A percentile compares a stretch with the other conserved stretches of the same genome.
These are phyloP conservation scores for Brachyistius frenatus DNA, from an alignment of 2,113 vertebrate species.

Conservation along the genomic window DNA sequence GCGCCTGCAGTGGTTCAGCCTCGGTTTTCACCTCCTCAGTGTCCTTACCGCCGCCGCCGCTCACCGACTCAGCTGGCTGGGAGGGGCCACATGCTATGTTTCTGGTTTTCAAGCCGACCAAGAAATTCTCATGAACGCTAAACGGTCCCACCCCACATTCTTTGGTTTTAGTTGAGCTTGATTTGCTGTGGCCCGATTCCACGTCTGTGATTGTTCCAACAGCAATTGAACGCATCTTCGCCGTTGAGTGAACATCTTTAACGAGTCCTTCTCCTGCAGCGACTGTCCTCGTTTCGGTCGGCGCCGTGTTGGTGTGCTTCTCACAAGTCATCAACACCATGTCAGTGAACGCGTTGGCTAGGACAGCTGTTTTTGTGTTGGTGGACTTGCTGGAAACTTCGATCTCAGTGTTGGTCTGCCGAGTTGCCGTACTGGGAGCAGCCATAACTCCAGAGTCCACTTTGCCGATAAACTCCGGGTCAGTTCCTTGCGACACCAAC, in stretches of 20 bases:
- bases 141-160: conserved; percentile 90
- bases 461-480: conserved; percentile 78
- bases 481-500: conserved; percentile 75
- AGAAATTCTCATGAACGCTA: conserved; percentile 90
- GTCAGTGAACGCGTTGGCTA: conserved; percentile 86
- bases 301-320: conserved; percentile 88
- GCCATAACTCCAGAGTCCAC: conserved; percentile 87
- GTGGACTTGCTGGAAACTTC: conserved; percentile 83
- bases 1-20: conserved; percentile 35
- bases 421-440: conserved; percentile 78
- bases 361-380: conserved; percentile 77
- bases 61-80: conserved; percentile 40
- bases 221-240: conserved; percentile 89
- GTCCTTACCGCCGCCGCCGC: conserved; percentile 45
- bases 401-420: conserved; percentile 84
- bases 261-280: conserved; percentile 93
- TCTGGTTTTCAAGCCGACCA: conserved; percentile 94
- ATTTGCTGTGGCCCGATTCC: conserved; percentile 73
- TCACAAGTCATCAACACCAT: conserved; percentile 82
- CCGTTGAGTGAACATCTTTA: conserved; percentile 82
- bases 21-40: neutral
- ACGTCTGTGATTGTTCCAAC: conserved; percentile 88
- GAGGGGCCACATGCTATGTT: conserved; percentile 94
- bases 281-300: conserved; percentile 84
- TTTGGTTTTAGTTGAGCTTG: conserved; percentile 88